Evolutionary conservation across 2,797 vertebrate species (phyloP), one percentile per base, ranked within the genome.

Genomic region (Eurystomus glaucurus): DNA sequence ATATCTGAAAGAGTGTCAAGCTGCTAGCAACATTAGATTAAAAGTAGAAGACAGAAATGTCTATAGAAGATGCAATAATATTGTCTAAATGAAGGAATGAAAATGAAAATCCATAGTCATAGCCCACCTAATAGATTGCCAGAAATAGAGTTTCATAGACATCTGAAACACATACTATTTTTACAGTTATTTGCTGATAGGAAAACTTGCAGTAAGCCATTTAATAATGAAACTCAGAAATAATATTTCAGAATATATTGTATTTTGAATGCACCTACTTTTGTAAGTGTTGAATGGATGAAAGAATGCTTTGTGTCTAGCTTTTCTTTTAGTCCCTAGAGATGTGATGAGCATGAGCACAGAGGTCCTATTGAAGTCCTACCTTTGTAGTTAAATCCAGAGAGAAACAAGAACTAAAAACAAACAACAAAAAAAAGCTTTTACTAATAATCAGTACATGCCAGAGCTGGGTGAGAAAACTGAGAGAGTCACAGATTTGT

Each of bases 1-100:
- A 6, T 84, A 83, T 95, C 95, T 95, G 74, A 81, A 81, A 70
- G 64, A 90, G 39, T 88, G 68, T 91, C 81, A 80, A 93, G 31
- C 48, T 75, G 43, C 55, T 97, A 54, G 71, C 85, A 95, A 80
- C 21, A 14, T 62, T 82, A 91, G 58, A 64, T 91, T 96, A 93
- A 91, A 78, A 91, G 46, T 33, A 74, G 52, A 75, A 87, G 43
- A n/a, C n/a, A 68, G n/a, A 90, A 85, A 93, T 65, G 16, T 81
- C 83, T 78, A 14, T 78, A 77, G 65, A 72, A 66, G 23, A 39
- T 51, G 64, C 45, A 88, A 83, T 57, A 91, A 72, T 75, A 88
- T 61, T 93, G 46, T 61, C 43, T 60, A 80, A 88, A 80, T 86
- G 65, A 85, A 90, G 57, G 68, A 94, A 77, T 4, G 2, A 85